These are phyloP conservation scores for Lamellibrachia satsuma DNA, from an alignment of 2,888 invertebrate species.

Conservation along the genomic window DNA sequence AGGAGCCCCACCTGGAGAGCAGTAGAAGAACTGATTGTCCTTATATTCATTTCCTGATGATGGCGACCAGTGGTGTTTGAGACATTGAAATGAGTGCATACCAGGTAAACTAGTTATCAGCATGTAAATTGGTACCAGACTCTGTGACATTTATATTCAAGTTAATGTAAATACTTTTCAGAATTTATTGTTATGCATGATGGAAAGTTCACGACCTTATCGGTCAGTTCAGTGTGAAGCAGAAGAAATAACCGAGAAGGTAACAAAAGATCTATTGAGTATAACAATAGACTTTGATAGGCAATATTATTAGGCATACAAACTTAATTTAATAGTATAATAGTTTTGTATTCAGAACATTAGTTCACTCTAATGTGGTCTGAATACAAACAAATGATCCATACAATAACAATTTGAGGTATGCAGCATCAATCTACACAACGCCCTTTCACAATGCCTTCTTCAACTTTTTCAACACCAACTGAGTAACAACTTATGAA, in stretches of 20 bases:
- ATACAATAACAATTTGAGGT: background rate
- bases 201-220: background rate
- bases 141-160: background rate
- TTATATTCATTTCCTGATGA: background rate
- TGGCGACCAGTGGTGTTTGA: background rate
- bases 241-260: background rate
- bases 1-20: background rate
- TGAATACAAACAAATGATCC: background rate
- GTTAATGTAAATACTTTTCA: background rate
- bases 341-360: background rate
- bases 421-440: slow-evolving; percentile 8
- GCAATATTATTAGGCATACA: background rate
- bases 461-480: background rate
- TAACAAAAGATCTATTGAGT: background rate
- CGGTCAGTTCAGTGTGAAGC: background rate
- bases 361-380: background rate
- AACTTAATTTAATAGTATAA: background rate
- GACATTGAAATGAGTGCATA: background rate
- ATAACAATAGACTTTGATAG: background rate
- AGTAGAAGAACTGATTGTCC: background rate
- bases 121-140: background rate
- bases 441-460: background rate
- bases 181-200: background rate
- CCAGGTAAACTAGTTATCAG: background rate
- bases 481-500: background rate